Base-by-base conservation (phyloP, 2,888 invertebrate species). In the Magallana nippona region DNA sequence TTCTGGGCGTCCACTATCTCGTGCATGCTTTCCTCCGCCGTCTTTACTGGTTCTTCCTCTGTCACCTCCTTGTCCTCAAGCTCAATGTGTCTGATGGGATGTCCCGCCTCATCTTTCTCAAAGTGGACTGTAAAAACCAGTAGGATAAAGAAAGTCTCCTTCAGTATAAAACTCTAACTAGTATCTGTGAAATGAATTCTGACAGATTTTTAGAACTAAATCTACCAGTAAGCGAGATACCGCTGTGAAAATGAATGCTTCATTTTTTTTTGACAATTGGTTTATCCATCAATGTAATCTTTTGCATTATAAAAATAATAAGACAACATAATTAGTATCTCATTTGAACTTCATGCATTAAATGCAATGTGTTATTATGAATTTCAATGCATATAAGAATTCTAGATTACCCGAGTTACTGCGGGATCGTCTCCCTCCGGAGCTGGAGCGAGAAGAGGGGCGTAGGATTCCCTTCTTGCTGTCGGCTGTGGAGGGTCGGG, bases 1-100 rank as follows among this genome's bases (percentile, higher is more conserved):
- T 93, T 91, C 88, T 93, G 92, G 1, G 90, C 89, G 79, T 92
- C 91, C 10, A 92, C 90, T n/a, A 94, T 90, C 63, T 92, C 92
- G 78, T 90, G 89, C 88, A 93, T 89, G 79, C 89, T 90, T 78
- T 93, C 92, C 80, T 91, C 91, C 1, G 90, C 85, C 17, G 88
- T 90, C 79, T 90, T 91, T n/a, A 87, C 88, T 44, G 87, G 88
- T 15, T 89, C 89, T 56, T 87, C 88, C 81, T 89, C 88, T 19
- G 87, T 83, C 10, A 80, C 82, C 22, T 81, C 82, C 22, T 86
- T 87, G 15, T 89, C 88, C 22, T 87, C 86, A 22, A 89, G 87
- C 44, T 88, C 88, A 3, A 86, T 87, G 63, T 84, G 89, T 56
- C 87, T 87, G 10, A 90, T 86, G 8, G 89, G 87, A 71, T 89